A percentile compares a stretch with the other conserved stretches of the same genome.
Evolutionary conservation across 2,113 vertebrate species (phyloP).

Genomic region (Megalops atlanticus): DNA sequence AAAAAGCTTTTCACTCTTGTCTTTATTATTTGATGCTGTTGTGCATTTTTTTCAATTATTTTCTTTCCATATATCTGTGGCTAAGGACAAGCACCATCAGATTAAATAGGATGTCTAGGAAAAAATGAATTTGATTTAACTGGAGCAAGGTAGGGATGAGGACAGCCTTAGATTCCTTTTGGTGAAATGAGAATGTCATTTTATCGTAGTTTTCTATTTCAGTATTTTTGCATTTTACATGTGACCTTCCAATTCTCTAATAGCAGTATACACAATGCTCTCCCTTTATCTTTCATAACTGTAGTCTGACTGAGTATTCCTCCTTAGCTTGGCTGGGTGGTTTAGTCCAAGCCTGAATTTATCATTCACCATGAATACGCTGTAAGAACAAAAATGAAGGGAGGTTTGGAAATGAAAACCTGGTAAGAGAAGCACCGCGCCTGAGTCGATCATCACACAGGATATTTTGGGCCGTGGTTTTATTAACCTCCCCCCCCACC

Average conservation of each 20-base stretch:
- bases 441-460: constrained; percentile 23
- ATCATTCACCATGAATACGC: not conserved
- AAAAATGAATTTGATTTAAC: constrained; percentile 48
- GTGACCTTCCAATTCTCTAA: too few relatives aligned
- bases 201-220: constrained; percentile 53
- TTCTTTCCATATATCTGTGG: constrained; percentile 43
- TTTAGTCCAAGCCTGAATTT: not conserved
- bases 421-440: not conserved
- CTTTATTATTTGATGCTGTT: constrained; percentile 38
- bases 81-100: constrained; percentile 39
- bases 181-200: constrained; percentile 58
- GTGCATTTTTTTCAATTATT: constrained; percentile 51
- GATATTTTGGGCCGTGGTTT: constrained; percentile 33
- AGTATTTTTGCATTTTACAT: too few relatives aligned
- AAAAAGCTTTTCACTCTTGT: constrained; percentile 15
- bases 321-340: not conserved
- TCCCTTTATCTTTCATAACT: too few relatives aligned
- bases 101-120: constrained; percentile 52
- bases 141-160: constrained; percentile 16
- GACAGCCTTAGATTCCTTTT: constrained; percentile 35
- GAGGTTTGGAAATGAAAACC: not conserved
- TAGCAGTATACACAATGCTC: not conserved
- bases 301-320: not conserved
- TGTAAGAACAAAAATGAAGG: not conserved
- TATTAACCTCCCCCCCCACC: constrained; percentile 12